These are phyloP conservation scores for Drosophila yooni DNA, from an alignment of 2,888 invertebrate species.

Conservation along the genomic window DNA sequence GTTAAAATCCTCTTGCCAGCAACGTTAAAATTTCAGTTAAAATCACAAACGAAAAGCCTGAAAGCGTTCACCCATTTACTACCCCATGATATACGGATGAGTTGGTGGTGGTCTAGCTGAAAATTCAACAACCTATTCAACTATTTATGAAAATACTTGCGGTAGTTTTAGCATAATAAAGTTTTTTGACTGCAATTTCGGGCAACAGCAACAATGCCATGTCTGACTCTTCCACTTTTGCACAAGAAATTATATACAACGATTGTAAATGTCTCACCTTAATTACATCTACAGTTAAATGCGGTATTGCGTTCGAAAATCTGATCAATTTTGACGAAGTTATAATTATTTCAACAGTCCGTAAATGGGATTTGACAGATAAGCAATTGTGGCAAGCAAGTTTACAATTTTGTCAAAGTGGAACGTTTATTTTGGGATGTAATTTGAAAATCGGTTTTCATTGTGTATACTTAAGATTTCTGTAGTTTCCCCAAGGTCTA, in stretches of 20 bases:
- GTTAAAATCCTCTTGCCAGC: conserved; percentile 37
- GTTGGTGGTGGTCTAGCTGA: conserved; percentile 17
- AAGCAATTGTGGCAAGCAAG: not conserved
- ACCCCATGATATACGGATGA: not conserved
- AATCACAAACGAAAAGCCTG: conserved; percentile 43
- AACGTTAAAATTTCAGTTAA: conserved; percentile 39
- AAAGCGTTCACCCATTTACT: conserved; percentile 22
- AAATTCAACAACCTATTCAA: conserved; percentile 62
- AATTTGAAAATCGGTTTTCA: not conserved
- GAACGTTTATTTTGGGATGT: not conserved
- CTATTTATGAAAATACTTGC: conserved; percentile 77
- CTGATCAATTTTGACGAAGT: not conserved
- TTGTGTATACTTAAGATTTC: not conserved
- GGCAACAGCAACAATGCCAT: conserved; percentile 16
- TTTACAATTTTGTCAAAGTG: not conserved
- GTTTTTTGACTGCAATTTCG: conserved; percentile 30
- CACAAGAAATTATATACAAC: not conserved
- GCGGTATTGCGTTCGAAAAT: not conserved
- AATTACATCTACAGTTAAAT: not conserved
- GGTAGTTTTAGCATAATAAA: conserved; percentile 57
- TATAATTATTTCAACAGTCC: not conserved
- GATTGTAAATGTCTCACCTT: not conserved
- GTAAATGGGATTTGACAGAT: not conserved
- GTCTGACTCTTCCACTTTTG: conserved; percentile 6
- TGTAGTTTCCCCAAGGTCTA: not conserved